These are phyloP conservation scores for Gymnothorax reevesii DNA, from an alignment of 2,797 vertebrate genomes.

Conservation along the genomic window DNA sequence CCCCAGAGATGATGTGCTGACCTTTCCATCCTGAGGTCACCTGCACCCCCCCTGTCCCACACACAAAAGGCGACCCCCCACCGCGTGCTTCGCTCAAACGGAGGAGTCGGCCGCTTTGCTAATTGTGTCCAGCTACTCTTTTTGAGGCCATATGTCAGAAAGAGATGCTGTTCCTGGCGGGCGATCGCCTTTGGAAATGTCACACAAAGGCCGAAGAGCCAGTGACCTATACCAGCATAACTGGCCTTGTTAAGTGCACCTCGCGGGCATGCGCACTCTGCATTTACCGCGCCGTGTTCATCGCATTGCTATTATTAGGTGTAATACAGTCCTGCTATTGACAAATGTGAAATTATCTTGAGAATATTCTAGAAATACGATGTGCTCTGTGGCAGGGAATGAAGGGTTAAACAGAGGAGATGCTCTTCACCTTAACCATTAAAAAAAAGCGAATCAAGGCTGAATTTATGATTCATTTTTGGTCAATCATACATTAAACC, in stretches of 20 bases:
- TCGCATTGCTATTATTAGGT: too few species aligned
- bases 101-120: background rate
- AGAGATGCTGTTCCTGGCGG: background rate
- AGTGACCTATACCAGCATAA: background rate
- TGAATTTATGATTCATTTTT: background rate
- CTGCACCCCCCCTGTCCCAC: background rate
- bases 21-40: constrained; percentile 26
- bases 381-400: background rate
- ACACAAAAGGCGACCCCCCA: background rate
- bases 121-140: constrained; percentile 1
- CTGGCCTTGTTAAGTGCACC: background rate
- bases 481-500: constrained; percentile 14
- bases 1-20: constrained; percentile 4
- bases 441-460: constrained; percentile 14
- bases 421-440: background rate
- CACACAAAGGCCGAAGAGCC: constrained; percentile 1
- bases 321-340: background rate
- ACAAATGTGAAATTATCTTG: background rate
- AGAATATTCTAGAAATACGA: background rate
- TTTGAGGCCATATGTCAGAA: background rate
- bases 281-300: background rate
- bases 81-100: background rate
- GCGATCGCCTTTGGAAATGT: constrained; percentile 20
- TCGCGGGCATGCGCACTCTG: background rate
- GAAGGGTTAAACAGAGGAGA: background rate